Evolutionary conservation across 2,888 invertebrate species (phyloP), one percentile per base, ranked within the genome.

Genomic region (Parnassius apollo): DNA sequence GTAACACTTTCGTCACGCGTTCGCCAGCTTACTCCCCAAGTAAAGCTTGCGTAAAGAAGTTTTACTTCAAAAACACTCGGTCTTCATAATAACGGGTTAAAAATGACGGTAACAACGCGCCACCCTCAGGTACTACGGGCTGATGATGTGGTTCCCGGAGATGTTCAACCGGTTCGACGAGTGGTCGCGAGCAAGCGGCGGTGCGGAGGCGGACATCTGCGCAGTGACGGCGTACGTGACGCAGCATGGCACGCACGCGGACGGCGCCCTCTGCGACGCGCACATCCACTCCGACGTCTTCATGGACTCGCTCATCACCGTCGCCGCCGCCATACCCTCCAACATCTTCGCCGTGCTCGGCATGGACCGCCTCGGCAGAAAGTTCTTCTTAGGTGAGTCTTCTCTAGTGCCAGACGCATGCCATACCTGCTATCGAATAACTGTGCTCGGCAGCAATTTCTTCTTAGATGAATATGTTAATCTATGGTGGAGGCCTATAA

Each of bases 111-210:
- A 18, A 44, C 45, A 18, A 2, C 12, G 2, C 50, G 9, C 18
- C 9, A 46, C n/a, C 35, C 35, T 0, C 85, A 95, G 96, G 62
- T 98, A 98, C 85, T 98, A 98, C 83, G 98, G 98, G 51, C 92
- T 98, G 61, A 97, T 97, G 96, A 97, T 98, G 96, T 98, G 98
- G 98, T 98, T 98, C 89, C 98, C 98, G 0, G 98, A 98, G 87
- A 93, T 98, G 79, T 98, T 98, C 89, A 96, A 96, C 82, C 95
- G 98, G 56, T 97, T 96, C 83, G 96, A 97, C 86, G 96, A 96
- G 81, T 97, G 94, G 88, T 93, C 94, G 58, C 92, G 93, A 59
- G 89, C 92, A 45, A 94, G 95, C 85, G 94, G 95, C 58, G 94
- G 93, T 72, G 90, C 92, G 56, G 92, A 93, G 58, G 95, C 95